Evolutionary conservation across 2,888 invertebrate species (phyloP).

Genomic region (Macropis europaea): DNA sequence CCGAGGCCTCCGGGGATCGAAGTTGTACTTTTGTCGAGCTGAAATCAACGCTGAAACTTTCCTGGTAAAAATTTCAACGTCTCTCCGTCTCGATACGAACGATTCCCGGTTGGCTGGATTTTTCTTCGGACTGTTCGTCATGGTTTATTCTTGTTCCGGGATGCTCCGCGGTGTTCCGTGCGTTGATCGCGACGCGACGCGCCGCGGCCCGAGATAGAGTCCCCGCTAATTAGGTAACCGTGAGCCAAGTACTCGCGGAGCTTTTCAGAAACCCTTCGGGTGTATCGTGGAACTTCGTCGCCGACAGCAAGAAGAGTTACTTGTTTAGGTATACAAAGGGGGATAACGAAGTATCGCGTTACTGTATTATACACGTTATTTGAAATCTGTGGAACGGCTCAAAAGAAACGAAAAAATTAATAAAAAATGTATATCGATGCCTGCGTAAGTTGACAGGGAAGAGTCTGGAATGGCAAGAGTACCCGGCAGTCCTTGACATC

Average conservation of each 20-base stretch:
- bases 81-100: background rate
- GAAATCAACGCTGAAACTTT: conserved; percentile 28
- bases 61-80: conserved; percentile 22
- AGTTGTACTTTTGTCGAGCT: conserved; percentile 23
- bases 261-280: too few relatives aligned
- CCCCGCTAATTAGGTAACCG: conserved; percentile 17
- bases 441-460: too few relatives aligned
- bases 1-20: background rate
- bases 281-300: background rate
- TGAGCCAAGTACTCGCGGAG: background rate
- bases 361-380: too few relatives aligned
- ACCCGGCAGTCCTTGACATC: too few relatives aligned
- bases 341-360: too few relatives aligned
- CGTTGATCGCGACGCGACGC: too few relatives aligned
- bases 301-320: too few relatives aligned
- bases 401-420: too few relatives aligned
- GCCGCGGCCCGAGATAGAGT: background rate
- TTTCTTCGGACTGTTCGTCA: background rate
- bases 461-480: too few relatives aligned
- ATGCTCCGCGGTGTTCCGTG: background rate
- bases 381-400: too few relatives aligned
- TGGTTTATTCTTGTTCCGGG: background rate
- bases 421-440: too few relatives aligned
- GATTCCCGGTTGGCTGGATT: background rate
- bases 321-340: too few relatives aligned